phyloP scores from a whole-genome alignment of 2,113 vertebrate species.

The Okapia johnstoni region DNA sequence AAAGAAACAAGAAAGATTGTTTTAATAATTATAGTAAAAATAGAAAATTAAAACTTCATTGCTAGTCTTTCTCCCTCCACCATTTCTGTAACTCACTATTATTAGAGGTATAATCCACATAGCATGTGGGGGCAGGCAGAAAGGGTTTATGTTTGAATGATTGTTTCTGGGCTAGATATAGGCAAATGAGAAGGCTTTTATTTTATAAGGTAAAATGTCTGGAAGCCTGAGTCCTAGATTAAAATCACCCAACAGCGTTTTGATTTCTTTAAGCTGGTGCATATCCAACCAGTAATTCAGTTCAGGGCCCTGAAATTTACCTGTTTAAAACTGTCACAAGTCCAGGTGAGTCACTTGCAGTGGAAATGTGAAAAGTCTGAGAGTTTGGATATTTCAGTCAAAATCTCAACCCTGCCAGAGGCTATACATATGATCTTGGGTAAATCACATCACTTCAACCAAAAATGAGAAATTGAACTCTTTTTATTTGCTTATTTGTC shows the following conservation, averaged over 20 bases:
- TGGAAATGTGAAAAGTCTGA: background rate
- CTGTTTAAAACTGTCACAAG: background rate
- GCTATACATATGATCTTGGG: background rate
- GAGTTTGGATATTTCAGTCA: background rate
- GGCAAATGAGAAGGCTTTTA: background rate
- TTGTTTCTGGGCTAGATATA: background rate
- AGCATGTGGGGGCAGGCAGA: background rate
- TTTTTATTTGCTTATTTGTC: background rate
- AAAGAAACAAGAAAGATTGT: background rate
- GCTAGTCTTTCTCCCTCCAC: background rate
- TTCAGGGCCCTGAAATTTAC: background rate
- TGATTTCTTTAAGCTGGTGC: background rate
- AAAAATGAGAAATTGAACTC: background rate
- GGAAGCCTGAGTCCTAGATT: background rate
- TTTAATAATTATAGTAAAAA: conserved; percentile 7
- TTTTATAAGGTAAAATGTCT: background rate
- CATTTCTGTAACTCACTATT: background rate
- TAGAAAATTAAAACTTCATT: background rate
- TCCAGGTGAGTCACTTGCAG: background rate
- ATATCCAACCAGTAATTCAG: background rate
- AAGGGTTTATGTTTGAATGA: background rate
- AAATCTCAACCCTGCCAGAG: background rate
- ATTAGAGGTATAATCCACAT: background rate
- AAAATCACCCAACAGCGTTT: background rate
- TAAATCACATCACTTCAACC: background rate